phyloP scores from a whole-genome alignment of 2,113 vertebrate genomes.

The Aplodontia rufa region DNA sequence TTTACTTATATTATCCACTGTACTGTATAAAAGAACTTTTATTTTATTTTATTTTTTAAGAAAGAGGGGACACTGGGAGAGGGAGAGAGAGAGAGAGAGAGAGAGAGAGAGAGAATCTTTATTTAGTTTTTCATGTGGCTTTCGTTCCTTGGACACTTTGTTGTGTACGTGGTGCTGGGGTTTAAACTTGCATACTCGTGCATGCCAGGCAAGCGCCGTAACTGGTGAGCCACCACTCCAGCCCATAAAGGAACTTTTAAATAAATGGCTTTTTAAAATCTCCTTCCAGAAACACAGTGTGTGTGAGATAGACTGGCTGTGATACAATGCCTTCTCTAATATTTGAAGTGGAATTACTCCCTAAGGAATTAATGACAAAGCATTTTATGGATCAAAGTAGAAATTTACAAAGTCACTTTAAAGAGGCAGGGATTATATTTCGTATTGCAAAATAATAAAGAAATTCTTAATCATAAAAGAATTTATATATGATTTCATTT shows the following conservation, averaged over 20 bases:
- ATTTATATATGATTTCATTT: not conserved
- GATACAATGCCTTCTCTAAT: not conserved
- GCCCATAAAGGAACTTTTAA: not conserved
- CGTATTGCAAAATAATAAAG: constrained; percentile 5
- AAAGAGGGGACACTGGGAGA: too few relatives aligned
- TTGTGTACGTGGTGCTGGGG: too few relatives aligned
- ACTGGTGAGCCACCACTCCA: too few relatives aligned
- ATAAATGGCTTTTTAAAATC: not conserved
- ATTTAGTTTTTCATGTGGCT: too few relatives aligned
- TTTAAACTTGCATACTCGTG: too few relatives aligned
- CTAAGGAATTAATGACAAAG: not conserved
- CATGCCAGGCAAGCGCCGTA: too few relatives aligned
- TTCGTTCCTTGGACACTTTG: too few relatives aligned
- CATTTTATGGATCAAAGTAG: not conserved
- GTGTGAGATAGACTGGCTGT: not conserved
- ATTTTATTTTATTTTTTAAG: too few relatives aligned
- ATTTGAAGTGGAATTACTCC: not conserved
- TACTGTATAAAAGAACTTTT: not conserved
- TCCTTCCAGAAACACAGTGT: not conserved
- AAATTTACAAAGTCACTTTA: not conserved
- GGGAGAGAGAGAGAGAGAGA: too few relatives aligned
- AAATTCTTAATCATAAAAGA: not conserved
- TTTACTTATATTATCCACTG: not conserved
- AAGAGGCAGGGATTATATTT: not conserved
- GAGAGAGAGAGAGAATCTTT: too few relatives aligned